phyloP scores from a whole-genome alignment of 2,888 invertebrate species.

The Plebejus anna region DNA sequence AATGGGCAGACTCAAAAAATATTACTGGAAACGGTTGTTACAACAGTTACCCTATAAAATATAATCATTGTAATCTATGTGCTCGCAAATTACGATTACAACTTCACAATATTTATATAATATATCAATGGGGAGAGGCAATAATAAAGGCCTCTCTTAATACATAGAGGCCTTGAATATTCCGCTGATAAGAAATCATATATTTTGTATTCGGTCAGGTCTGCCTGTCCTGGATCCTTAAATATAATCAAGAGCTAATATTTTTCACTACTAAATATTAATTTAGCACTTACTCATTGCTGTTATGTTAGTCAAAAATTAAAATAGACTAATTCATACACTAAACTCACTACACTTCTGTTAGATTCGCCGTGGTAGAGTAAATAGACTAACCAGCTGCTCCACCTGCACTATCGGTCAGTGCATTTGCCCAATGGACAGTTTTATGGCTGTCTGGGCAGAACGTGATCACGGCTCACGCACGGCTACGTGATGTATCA shows the following conservation, averaged over 20 bases:
- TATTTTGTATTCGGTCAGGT: no score
- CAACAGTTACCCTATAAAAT: background rate
- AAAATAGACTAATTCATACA: background rate
- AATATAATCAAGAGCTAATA: no score
- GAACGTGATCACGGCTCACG: background rate
- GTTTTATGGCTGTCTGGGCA: background rate
- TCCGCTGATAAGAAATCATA: no score
- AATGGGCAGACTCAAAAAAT: background rate
- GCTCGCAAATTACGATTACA: background rate
- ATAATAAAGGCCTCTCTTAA: no score
- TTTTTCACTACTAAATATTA: no score
- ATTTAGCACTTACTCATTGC: no score
- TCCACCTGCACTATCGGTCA: background rate
- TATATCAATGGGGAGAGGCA: no score
- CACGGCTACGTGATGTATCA: slow-evolving; percentile 12
- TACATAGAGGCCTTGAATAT: no score
- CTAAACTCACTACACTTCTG: background rate
- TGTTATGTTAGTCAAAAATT: no score
- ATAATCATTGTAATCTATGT: no score
- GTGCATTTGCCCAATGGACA: background rate
- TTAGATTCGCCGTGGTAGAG: background rate
- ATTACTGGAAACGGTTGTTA: background rate
- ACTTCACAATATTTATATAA: no score
- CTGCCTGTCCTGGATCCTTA: no score
- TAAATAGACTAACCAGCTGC: background rate